These are phyloP conservation scores for Ennomos fuscantarius DNA, from an alignment of 2,888 invertebrate species.

Conservation along the genomic window DNA sequence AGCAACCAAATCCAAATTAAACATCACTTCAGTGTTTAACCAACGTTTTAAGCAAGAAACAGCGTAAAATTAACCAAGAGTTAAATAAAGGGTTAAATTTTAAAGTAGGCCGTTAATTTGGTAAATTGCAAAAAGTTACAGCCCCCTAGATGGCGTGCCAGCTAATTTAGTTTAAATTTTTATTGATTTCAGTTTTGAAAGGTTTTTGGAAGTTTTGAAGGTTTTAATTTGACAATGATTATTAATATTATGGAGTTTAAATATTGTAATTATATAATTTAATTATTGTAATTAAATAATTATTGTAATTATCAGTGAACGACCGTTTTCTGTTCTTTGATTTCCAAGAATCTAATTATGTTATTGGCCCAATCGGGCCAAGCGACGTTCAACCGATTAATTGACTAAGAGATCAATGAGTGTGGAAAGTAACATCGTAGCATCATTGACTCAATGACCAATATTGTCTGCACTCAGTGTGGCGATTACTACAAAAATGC, in stretches of 20 bases:
- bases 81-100: constrained; percentile 55
- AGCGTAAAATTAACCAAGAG: constrained; percentile 32
- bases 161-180: constrained; percentile 56
- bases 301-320: constrained; percentile 7
- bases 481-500: too few relatives aligned
- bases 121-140: constrained; percentile 55
- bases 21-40: constrained; percentile 28
- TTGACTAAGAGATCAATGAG: too few relatives aligned
- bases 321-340: not conserved
- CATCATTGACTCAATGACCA: too few relatives aligned
- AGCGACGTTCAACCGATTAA: too few relatives aligned
- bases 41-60: constrained; percentile 23
- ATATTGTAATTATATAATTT: constrained; percentile 17
- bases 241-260: constrained; percentile 34
- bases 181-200: constrained; percentile 56
- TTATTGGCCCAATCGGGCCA: too few relatives aligned
- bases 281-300: constrained; percentile 15
- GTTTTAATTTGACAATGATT: constrained; percentile 37
- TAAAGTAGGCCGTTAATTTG: constrained; percentile 49
- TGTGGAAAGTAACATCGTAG: too few relatives aligned
- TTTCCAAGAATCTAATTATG: not conserved
- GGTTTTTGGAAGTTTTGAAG: constrained; percentile 25
- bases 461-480: too few relatives aligned
- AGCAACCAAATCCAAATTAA: constrained; percentile 16
- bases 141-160: constrained; percentile 45